A percentile compares a stretch with the other conserved stretches of the same genome.
Evolutionary conservation across 2,113 vertebrate genomes (phyloP).

Genomic region (Athene cunicularia): DNA sequence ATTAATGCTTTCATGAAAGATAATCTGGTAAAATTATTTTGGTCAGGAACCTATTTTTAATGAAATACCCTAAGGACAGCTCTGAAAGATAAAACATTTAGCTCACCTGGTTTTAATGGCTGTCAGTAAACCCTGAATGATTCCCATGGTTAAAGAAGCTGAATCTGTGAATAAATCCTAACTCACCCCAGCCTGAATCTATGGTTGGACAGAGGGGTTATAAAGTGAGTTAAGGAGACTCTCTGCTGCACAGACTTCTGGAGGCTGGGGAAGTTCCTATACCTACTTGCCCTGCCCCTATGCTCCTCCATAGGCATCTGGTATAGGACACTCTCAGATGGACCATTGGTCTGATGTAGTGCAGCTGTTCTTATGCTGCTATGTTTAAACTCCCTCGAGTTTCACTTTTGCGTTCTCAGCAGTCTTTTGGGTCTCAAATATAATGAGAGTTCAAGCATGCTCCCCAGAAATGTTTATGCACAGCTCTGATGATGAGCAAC

Average conservation of each 20-base stretch:
- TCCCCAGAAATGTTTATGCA: neutral
- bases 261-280: neutral
- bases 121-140: neutral
- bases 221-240: neutral
- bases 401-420: neutral
- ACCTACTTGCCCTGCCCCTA: neutral
- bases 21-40: conserved; percentile 27
- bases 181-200: neutral
- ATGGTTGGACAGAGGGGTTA: neutral
- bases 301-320: neutral
- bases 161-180: neutral
- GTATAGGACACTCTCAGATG: neutral
- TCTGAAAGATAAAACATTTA: neutral
- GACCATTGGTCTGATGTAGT: neutral
- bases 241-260: neutral
- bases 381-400: neutral
- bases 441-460: neutral
- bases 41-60: conserved; percentile 29
- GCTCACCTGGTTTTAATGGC: neutral
- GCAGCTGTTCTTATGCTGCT: neutral
- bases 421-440: neutral
- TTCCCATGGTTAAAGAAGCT: neutral
- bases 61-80: conserved; percentile 3
- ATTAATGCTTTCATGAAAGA: conserved; percentile 15
- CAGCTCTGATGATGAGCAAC: neutral